Evolutionary conservation across 2,797 vertebrate species (phyloP).

Genomic region (Ibycter americanus): DNA sequence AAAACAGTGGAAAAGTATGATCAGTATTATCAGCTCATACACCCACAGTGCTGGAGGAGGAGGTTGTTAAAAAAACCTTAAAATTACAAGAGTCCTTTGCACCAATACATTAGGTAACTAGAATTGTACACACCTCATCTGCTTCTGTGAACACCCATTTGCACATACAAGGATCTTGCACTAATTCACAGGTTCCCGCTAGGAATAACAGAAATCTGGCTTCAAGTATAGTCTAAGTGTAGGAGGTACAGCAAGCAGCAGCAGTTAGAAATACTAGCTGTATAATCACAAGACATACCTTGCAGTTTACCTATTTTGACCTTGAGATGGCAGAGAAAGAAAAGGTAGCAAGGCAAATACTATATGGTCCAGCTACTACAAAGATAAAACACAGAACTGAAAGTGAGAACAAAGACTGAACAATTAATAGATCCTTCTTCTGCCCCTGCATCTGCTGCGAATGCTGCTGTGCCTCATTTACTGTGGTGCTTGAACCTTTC

Average conservation of each 20-base stretch:
- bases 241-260: constrained; percentile 23
- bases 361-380: neutral
- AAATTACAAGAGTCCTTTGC: neutral
- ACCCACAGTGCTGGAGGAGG: neutral
- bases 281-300: constrained; percentile 15
- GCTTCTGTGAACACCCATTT: neutral
- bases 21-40: neutral
- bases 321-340: constrained; percentile 34
- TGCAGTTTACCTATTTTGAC: constrained; percentile 19
- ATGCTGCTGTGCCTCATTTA: constrained; percentile 18
- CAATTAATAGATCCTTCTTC: constrained; percentile 14
- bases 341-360: neutral
- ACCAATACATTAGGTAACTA: neutral
- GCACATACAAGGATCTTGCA: neutral
- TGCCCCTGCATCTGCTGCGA: constrained; percentile 30
- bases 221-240: neutral
- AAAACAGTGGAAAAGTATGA: neutral
- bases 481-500: neutral
- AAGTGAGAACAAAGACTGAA: constrained; percentile 4
- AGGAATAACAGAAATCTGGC: constrained; percentile 22
- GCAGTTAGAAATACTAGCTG: constrained; percentile 1
- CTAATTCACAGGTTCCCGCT: neutral
- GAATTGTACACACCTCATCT: neutral
- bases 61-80: neutral
- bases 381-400: constrained; percentile 3